phyloP scores from a whole-genome alignment of 1,140 invertebrate species.

The Leptinotarsa defecta region DNA sequence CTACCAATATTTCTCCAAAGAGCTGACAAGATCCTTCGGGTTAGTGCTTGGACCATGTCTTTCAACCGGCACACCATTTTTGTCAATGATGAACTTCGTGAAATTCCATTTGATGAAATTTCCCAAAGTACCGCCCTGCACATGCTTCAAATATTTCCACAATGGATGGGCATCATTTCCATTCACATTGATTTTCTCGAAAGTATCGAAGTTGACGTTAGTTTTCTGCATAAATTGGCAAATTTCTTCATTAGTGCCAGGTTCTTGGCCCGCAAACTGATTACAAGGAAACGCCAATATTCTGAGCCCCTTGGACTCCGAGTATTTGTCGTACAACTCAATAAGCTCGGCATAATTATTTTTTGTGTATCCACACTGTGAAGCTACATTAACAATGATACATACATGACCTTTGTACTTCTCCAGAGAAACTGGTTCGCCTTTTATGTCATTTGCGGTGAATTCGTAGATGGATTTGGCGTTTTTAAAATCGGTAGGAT shows the following conservation, averaged over 20 bases:
- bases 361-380: conserved; percentile 81
- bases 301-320: conserved; percentile 66
- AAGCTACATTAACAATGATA: conserved; percentile 87
- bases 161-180: conserved; percentile 82
- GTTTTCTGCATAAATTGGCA: conserved; percentile 72
- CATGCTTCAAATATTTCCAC: conserved; percentile 73
- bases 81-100: conserved; percentile 91
- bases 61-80: conserved; percentile 81
- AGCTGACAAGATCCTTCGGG: conserved; percentile 69
- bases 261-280: conserved; percentile 85
- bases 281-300: conserved; percentile 93
- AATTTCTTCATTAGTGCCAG: conserved; percentile 73
- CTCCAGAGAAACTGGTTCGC: conserved; percentile 71
- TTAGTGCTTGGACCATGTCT: conserved; percentile 77
- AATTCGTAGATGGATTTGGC: conserved; percentile 71
- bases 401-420: conserved; percentile 75
- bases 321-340: conserved; percentile 73
- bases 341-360: conserved; percentile 79
- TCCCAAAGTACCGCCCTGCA: conserved; percentile 63
- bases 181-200: conserved; percentile 84
- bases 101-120: conserved; percentile 96
- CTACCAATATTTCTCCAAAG: conserved; percentile 68
- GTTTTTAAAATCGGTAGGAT: background rate
- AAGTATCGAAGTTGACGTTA: conserved; percentile 80
- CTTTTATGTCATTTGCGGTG: conserved; percentile 73